Conservation (phyloP, 53 echinoderm and acorn worm species). For the Holothuria scabra region DNA sequence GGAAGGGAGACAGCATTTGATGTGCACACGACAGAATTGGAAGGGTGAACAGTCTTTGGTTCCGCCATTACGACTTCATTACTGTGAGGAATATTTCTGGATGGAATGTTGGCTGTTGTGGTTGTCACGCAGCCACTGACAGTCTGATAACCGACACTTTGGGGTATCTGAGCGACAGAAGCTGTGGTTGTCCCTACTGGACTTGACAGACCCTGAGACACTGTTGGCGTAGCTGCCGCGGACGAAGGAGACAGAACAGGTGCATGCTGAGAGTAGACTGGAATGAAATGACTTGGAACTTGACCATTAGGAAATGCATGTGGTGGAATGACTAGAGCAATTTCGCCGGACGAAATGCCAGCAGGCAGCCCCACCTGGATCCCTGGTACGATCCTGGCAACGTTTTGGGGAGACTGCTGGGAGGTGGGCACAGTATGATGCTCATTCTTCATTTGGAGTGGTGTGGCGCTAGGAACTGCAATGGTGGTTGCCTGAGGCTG, state of each 20-base stretch:
- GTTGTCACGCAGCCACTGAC: constrained; percentile 19
- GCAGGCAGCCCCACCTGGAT: constrained; percentile 84
- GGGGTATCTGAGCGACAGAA: constrained; percentile 13
- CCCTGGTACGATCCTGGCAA: constrained; percentile 77
- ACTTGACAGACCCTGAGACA: constrained; percentile 53
- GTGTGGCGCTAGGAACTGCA: constrained; percentile 16
- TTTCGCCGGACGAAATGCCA: constrained; percentile 75
- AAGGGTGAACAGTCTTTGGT: background rate
- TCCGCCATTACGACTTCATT: background rate
- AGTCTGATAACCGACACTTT: constrained; percentile 20
- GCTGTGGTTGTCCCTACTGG: constrained; percentile 46
- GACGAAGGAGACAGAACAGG: constrained; percentile 78
- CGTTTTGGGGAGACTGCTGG: constrained; percentile 38
- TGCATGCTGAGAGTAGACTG: constrained; percentile 93
- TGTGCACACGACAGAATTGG: background rate
- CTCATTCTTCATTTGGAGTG: constrained; percentile 4
- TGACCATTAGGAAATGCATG: constrained; percentile 92
- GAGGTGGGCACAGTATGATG: background rate
- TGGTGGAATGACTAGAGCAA: constrained; percentile 94
- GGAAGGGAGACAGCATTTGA: constrained; percentile 3
- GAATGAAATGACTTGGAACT: constrained; percentile 97
- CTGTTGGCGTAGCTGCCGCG: constrained; percentile 35
- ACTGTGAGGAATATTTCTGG: background rate
- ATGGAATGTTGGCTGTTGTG: constrained; percentile 29
- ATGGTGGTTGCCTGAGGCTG: constrained; percentile 33